phyloP scores from a whole-genome alignment of 2,113 vertebrate genomes.

The Microcebus griseorufus region DNA sequence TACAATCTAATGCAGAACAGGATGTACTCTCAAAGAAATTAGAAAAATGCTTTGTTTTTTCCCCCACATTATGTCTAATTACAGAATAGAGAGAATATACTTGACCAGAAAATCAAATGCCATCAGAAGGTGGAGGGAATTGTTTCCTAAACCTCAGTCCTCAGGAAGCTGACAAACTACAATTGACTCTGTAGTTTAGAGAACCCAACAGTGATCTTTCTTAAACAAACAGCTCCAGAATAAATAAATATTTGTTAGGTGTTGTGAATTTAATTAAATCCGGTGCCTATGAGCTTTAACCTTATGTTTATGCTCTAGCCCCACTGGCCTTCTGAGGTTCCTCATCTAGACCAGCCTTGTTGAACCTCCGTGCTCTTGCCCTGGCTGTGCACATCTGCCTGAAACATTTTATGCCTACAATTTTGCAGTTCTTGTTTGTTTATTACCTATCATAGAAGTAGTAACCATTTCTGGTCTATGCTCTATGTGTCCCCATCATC shows the following conservation, averaged over 20 bases:
- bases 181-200: neutral
- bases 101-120: neutral
- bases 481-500: neutral
- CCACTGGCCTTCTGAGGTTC: neutral
- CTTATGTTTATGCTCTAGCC: neutral
- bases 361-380: neutral
- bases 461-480: neutral
- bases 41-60: neutral
- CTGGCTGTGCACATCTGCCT: fast-evolving
- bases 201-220: neutral
- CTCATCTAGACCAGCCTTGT: fast-evolving
- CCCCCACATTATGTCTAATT: neutral
- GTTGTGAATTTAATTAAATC: neutral
- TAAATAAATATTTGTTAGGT: too few species aligned
- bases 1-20: neutral
- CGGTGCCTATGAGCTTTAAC: neutral
- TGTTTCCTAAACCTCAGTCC: neutral
- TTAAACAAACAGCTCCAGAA: neutral
- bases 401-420: fast-evolving
- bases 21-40: slow-evolving; percentile 7
- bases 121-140: neutral
- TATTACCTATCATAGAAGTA: neutral
- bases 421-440: neutral
- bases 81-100: neutral
- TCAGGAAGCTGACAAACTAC: neutral